Conservation (phyloP, 1,140 invertebrate genomes). For the Papilio dardanus region DNA sequence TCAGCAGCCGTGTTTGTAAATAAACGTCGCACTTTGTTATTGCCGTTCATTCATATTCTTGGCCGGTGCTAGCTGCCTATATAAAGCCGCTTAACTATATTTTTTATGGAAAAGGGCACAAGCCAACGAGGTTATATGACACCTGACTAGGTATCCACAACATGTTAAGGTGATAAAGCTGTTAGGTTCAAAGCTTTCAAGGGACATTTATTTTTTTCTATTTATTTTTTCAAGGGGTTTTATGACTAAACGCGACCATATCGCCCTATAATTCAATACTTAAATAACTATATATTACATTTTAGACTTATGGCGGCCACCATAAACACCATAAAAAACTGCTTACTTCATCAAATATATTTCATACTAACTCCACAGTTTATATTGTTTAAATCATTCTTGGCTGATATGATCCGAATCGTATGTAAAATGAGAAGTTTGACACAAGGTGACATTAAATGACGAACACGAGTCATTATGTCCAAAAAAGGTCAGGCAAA, state of each 20-base stretch:
- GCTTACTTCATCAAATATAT: too few species aligned
- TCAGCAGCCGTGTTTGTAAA: constrained; percentile 73
- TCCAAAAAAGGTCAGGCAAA: constrained; percentile 9
- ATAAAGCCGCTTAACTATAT: constrained; percentile 29
- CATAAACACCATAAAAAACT: too few species aligned
- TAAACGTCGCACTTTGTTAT: constrained; percentile 70
- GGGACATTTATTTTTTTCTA: too few species aligned
- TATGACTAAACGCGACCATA: too few species aligned
- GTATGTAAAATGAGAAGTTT: constrained; percentile 62
- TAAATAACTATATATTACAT: too few species aligned
- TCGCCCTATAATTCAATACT: too few species aligned
- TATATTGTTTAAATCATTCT: constrained; percentile 52
- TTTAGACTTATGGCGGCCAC: too few species aligned
- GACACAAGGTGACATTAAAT: constrained; percentile 49
- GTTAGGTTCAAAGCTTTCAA: not conserved
- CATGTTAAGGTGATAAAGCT: not conserved
- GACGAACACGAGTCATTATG: constrained; percentile 14
- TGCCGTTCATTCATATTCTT: constrained; percentile 67
- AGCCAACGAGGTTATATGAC: not conserved
- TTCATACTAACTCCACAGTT: not conserved
- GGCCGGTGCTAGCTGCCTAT: constrained; percentile 40
- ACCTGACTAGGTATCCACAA: not conserved
- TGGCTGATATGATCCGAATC: constrained; percentile 46
- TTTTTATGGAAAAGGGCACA: not conserved
- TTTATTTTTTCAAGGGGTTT: too few species aligned